Evolutionary conservation across 2,888 invertebrate genomes (phyloP).

Genomic region (Ornithoptera priamus): DNA sequence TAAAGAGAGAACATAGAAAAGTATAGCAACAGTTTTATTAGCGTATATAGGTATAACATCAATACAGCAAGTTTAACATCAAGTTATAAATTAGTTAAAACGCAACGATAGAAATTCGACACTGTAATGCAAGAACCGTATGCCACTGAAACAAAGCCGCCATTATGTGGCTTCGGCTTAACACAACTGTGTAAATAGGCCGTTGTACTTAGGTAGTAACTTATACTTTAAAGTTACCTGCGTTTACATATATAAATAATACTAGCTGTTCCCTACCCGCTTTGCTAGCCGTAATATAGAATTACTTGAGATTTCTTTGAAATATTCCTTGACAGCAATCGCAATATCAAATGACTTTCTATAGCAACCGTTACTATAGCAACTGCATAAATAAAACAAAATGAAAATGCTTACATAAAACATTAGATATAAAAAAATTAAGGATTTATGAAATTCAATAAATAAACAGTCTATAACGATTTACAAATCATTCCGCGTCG

Average conservation of each 20-base stretch:
- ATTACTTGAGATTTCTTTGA: too few relatives aligned
- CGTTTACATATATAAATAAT: not conserved
- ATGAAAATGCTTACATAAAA: too few relatives aligned
- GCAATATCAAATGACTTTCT: too few relatives aligned
- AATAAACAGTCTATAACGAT: too few relatives aligned
- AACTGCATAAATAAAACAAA: too few relatives aligned
- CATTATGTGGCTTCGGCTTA: conserved; percentile 26
- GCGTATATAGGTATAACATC: not conserved
- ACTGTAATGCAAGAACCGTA: conserved; percentile 21
- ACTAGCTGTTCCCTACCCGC: too few relatives aligned
- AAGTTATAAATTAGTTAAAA: conserved; percentile 1
- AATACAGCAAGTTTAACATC: not conserved
- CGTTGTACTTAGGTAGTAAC: conserved; percentile 4
- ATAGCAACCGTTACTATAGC: too few relatives aligned
- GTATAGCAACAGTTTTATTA: not conserved
- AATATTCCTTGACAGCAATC: too few relatives aligned
- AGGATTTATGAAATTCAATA: too few relatives aligned
- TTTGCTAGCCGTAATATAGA: too few relatives aligned
- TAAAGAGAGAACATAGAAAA: not conserved
- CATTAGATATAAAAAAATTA: too few relatives aligned
- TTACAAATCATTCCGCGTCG: too few relatives aligned
- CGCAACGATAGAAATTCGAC: conserved; percentile 12
- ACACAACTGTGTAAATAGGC: conserved; percentile 27
- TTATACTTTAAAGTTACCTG: conserved; percentile 3
- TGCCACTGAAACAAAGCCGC: conserved; percentile 7